Conservation (phyloP, 2,113 vertebrate species). For the Eupsittula cactorum region DNA sequence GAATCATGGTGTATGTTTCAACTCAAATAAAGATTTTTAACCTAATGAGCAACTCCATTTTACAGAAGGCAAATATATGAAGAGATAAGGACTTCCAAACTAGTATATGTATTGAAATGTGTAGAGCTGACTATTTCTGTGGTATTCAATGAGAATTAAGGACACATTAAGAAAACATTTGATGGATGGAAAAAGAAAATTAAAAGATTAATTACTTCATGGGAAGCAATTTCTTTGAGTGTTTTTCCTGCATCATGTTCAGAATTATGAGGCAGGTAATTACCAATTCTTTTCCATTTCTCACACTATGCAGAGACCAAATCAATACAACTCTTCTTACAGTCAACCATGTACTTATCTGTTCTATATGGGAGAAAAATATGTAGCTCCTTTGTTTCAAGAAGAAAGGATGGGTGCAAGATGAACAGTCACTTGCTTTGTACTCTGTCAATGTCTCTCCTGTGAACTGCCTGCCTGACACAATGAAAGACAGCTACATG, state of each 20-base stretch:
- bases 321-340: conserved; percentile 3
- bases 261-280: conserved; percentile 32
- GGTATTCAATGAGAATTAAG: background rate
- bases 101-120: background rate
- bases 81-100: background rate
- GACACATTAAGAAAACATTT: background rate
- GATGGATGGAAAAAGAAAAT: background rate
- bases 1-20: background rate
- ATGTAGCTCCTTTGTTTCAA: background rate
- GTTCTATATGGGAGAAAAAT: background rate
- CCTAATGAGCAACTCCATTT: background rate
- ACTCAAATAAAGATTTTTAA: background rate
- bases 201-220: background rate
- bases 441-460: background rate
- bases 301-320: background rate
- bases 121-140: background rate
- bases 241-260: background rate
- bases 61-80: background rate
- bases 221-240: background rate
- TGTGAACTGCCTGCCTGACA: background rate
- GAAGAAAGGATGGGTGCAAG: background rate
- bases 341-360: background rate
- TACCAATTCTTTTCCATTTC: background rate
- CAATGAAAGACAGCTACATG: background rate
- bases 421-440: background rate